Conservation (phyloP, 2,888 invertebrate species). For the Psylliodes chrysocephalus region DNA sequence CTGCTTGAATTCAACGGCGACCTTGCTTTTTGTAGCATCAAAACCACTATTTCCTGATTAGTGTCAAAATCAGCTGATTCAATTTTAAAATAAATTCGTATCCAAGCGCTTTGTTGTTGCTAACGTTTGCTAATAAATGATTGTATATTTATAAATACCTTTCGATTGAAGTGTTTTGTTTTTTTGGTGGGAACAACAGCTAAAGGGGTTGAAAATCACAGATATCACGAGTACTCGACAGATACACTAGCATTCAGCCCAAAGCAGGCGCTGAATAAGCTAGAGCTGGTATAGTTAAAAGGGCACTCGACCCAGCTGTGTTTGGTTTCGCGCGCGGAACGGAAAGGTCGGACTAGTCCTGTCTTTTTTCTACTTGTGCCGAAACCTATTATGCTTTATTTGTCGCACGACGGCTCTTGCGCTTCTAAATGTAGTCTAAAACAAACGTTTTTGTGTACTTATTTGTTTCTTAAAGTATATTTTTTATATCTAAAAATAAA, state of each 20-base stretch:
- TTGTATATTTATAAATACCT: slow-evolving; percentile 40
- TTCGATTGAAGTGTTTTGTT: slow-evolving; percentile 20
- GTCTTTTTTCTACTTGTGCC: slow-evolving; percentile 14
- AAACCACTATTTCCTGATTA: background rate
- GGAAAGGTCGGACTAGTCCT: background rate
- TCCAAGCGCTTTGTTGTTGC: background rate
- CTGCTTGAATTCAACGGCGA: background rate
- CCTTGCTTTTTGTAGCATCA: background rate
- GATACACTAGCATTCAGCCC: slow-evolving; percentile 57
- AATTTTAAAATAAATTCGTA: slow-evolving; percentile 9
- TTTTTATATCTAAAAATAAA: too few relatives aligned
- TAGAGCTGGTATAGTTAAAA: slow-evolving; percentile 23
- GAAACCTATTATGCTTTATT: background rate
- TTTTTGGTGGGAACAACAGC: slow-evolving; percentile 46
- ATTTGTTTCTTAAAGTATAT: background rate
- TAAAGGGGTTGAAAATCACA: slow-evolving; percentile 55
- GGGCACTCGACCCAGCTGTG: slow-evolving; percentile 38
- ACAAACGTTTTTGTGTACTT: background rate
- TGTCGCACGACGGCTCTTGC: slow-evolving; percentile 23
- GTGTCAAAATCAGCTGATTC: slow-evolving; percentile 40
- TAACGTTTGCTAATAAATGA: background rate
- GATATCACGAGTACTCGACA: slow-evolving; percentile 44
- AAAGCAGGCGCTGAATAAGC: slow-evolving; percentile 55
- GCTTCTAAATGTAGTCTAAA: slow-evolving; percentile 21
- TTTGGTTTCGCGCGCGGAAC: slow-evolving; percentile 9